phyloP scores from a whole-genome alignment of 2,888 invertebrate species.

The Molorchus minor region DNA sequence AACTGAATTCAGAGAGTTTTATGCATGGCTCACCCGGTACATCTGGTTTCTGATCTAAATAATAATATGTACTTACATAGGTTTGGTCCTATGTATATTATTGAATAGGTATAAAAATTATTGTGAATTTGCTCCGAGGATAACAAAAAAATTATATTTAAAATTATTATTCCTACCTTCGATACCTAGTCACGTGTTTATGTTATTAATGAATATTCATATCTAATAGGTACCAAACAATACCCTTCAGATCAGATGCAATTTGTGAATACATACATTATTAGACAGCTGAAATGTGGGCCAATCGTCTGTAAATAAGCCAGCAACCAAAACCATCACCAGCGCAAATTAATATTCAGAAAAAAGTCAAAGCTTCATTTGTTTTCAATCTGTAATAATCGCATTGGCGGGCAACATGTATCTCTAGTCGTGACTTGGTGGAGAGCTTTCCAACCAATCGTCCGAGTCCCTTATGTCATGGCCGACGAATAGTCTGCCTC shows the following conservation, averaged over 20 bases:
- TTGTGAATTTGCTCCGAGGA: no score
- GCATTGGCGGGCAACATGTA: constrained; percentile 52
- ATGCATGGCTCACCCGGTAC: no score
- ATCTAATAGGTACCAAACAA: no score
- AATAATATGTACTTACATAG: no score
- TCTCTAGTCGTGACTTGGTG: constrained; percentile 50
- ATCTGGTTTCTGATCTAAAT: no score
- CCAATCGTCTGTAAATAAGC: constrained; percentile 12
- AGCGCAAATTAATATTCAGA: constrained; percentile 34
- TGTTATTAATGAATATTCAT: no score
- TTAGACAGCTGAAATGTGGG: constrained; percentile 21
- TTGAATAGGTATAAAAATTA: no score
- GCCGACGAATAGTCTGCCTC: constrained; percentile 48
- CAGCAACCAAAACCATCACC: constrained; percentile 10
- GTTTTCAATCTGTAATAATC: constrained; percentile 52
- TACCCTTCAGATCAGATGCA: constrained; percentile 6
- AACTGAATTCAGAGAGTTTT: no score
- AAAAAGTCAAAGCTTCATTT: constrained; percentile 46
- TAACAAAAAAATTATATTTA: no score
- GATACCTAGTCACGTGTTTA: no score
- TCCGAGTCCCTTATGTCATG: constrained; percentile 51
- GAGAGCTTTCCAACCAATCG: constrained; percentile 52
- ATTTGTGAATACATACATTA: background rate
- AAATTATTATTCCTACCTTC: no score
- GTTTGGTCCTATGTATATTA: no score